Evolutionary conservation across 2,797 vertebrate genomes (phyloP).

Genomic region (Eupleurogrammus muticus): DNA sequence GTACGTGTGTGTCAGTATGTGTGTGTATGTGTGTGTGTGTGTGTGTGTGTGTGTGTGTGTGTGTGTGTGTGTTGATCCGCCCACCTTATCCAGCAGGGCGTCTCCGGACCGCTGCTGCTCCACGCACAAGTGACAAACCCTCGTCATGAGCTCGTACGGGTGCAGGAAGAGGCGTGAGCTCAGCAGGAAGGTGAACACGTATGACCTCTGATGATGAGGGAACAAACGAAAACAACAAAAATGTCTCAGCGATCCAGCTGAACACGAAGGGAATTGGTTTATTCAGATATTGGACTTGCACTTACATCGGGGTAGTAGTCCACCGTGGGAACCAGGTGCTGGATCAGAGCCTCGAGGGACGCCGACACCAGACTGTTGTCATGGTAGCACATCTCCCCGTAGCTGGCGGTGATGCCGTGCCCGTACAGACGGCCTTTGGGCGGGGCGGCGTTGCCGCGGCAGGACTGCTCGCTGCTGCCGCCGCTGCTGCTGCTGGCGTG

Average conservation of each 20-base stretch:
- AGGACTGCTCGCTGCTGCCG: slow-evolving; percentile 70
- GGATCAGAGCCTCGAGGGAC: slow-evolving; percentile 95
- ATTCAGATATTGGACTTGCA: not conserved
- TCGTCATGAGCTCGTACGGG: slow-evolving; percentile 93
- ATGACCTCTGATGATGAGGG: slow-evolving; percentile 86
- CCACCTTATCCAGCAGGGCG: slow-evolving; percentile 92
- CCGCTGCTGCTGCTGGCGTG: slow-evolving; percentile 59
- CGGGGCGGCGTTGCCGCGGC: slow-evolving; percentile 36
- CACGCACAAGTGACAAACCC: slow-evolving; percentile 93
- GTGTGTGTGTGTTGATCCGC: slow-evolving; percentile 24
- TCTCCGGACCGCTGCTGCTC: slow-evolving; percentile 94
- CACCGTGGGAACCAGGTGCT: slow-evolving; percentile 94
- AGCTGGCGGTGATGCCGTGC: slow-evolving; percentile 82
- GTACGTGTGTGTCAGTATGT: too few relatives aligned
- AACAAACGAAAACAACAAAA: not conserved
- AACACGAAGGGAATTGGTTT: not conserved
- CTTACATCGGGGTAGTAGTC: slow-evolving; percentile 98
- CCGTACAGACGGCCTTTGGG: slow-evolving; percentile 55
- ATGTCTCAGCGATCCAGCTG: too few relatives aligned
- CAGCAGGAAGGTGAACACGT: slow-evolving; percentile 95
- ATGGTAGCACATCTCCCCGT: slow-evolving; percentile 92
- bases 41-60: not conserved
- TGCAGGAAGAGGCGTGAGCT: slow-evolving; percentile 95
- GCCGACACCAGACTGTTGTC: slow-evolving; percentile 96
- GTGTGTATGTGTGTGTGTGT: slow-evolving; percentile 6